These are phyloP conservation scores for Neotoma lepida DNA, from an alignment of 2,113 vertebrate genomes.

Conservation along the genomic window DNA sequence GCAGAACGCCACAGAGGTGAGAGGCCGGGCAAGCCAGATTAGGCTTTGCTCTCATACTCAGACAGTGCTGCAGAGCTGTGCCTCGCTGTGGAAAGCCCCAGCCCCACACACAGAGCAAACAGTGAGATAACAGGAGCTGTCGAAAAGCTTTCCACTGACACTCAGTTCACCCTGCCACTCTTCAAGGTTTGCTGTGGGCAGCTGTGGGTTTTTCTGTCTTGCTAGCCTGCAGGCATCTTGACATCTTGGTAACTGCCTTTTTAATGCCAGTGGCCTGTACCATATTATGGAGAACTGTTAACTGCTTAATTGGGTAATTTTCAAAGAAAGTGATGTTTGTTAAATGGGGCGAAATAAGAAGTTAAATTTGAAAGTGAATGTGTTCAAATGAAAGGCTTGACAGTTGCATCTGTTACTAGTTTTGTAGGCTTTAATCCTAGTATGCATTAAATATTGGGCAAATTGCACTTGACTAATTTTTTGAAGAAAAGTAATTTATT, in stretches of 20 bases:
- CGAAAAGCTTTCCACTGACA: conserved; percentile 80
- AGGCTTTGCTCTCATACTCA: conserved; percentile 82
- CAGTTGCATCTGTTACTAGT: conserved; percentile 86
- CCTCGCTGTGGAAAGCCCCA: conserved; percentile 83
- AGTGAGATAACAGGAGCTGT: conserved; percentile 81
- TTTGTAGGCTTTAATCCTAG: conserved; percentile 86
- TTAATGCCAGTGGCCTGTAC: conserved; percentile 85
- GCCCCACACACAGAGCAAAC: conserved; percentile 77
- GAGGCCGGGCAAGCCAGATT: conserved; percentile 89
- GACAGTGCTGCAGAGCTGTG: conserved; percentile 79
- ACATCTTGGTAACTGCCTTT: conserved; percentile 84
- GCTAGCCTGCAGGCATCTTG: conserved; percentile 82
- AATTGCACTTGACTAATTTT: conserved; percentile 91
- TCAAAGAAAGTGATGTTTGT: conserved; percentile 84
- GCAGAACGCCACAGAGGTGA: conserved; percentile 97
- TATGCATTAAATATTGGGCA: conserved; percentile 85
- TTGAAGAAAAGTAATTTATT: conserved; percentile 90
- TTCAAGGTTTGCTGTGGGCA: conserved; percentile 82
- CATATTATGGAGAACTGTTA: conserved; percentile 86
- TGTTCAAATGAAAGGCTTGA: conserved; percentile 84
- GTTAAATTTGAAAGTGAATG: conserved; percentile 85
- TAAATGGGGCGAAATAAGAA: conserved; percentile 80
- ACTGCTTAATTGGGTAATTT: conserved; percentile 84
- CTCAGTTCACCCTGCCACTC: conserved; percentile 81
- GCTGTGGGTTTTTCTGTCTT: conserved; percentile 79